A percentile compares a stretch with the other conserved stretches of the same genome.
phyloP scores from a whole-genome alignment of 2,113 vertebrate species.

The Sebastes fasciatus region DNA sequence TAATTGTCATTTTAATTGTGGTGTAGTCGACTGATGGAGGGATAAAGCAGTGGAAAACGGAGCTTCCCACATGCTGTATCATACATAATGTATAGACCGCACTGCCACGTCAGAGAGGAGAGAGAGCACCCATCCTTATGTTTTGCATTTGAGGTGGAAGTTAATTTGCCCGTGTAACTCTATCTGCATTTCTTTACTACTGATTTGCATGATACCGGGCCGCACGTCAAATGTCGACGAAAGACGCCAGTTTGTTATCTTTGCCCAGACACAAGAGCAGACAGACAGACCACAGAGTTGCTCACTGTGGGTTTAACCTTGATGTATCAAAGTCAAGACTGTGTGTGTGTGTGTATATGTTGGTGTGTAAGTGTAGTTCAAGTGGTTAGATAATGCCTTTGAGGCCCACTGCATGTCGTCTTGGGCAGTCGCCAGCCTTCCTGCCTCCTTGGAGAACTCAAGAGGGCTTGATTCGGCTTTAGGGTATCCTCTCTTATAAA shows the following conservation, averaged over 20 bases:
- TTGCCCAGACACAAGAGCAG: constrained; percentile 43
- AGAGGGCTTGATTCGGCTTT: constrained; percentile 61
- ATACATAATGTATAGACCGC: constrained; percentile 11
- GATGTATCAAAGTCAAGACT: constrained; percentile 54
- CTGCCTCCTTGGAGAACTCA: constrained; percentile 52
- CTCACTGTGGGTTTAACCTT: constrained; percentile 49
- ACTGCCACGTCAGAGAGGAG: constrained; percentile 1
- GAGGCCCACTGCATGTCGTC: constrained; percentile 50
- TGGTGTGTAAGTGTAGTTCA: constrained; percentile 32
- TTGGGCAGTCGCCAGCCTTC: constrained; percentile 62
- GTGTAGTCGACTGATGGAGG: background rate
- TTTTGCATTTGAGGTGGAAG: constrained; percentile 52
- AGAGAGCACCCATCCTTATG: constrained; percentile 9
- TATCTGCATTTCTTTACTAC: constrained; percentile 32
- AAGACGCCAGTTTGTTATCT: constrained; percentile 50
- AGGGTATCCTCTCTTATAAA: constrained; percentile 39
- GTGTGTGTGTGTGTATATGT: constrained; percentile 5
- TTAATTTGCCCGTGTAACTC: constrained; percentile 37
- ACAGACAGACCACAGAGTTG: constrained; percentile 43
- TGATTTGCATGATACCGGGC: constrained; percentile 39
- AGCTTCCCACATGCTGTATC: constrained; percentile 14
- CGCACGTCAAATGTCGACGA: constrained; percentile 13
- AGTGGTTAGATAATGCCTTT: constrained; percentile 64
- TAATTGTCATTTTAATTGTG: constrained; percentile 51
- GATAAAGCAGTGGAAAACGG: constrained; percentile 15